Conservation (phyloP, 2,797 vertebrate species). For the Arremon aurantiirostris region DNA sequence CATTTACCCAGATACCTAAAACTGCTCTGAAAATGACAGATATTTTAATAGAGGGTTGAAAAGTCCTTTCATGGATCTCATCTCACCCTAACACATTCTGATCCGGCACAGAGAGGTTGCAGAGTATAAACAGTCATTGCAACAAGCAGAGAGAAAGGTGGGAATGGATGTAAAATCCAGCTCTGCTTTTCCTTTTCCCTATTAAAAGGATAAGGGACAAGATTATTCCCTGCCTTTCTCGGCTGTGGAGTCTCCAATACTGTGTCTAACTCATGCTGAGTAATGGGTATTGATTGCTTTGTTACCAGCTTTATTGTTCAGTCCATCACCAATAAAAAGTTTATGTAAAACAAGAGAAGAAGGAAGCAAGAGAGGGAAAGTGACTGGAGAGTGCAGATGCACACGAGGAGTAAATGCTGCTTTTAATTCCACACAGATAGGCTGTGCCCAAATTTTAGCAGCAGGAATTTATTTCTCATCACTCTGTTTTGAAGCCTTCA, state of each 20-base stretch:
- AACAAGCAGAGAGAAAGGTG: background rate
- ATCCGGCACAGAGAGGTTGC: background rate
- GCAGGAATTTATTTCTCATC: background rate
- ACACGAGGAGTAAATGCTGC: background rate
- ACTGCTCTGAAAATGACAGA: background rate
- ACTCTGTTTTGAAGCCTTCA: background rate
- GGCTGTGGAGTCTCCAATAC: slow-evolving; percentile 7
- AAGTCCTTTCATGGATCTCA: background rate
- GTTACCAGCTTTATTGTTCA: slow-evolving; percentile 56
- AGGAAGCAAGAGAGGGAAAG: background rate
- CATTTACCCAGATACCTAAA: background rate
- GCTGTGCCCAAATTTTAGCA: background rate
- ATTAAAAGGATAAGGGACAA: background rate
- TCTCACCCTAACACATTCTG: background rate
- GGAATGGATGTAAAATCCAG: background rate
- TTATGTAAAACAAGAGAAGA: slow-evolving; percentile 35
- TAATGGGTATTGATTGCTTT: slow-evolving; percentile 59
- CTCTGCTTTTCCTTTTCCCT: background rate
- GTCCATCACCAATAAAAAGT: slow-evolving; percentile 53
- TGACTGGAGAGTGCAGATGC: background rate
- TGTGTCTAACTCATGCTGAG: slow-evolving; percentile 41
- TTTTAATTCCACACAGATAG: background rate
- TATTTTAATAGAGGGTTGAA: background rate
- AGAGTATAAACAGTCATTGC: background rate
- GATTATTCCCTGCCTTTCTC: slow-evolving; percentile 1